Conservation (phyloP, 2,113 vertebrate species). For the Phodopus roborovskii region DNA sequence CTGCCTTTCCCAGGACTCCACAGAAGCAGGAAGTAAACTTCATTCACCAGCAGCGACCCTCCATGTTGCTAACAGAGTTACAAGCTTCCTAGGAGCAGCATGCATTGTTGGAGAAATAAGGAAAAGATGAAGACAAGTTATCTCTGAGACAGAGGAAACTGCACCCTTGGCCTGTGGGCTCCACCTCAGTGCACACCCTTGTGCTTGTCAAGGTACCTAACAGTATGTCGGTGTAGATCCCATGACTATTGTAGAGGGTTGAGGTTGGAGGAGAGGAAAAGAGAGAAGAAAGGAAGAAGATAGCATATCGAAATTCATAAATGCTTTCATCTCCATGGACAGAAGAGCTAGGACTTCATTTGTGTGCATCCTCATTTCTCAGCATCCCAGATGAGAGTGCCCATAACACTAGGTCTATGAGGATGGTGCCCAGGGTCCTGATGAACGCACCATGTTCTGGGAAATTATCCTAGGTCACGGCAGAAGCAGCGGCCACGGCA, state of each 20-base stretch:
- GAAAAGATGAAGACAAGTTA: background rate
- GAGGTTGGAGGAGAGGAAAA: background rate
- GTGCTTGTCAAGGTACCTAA: conserved; percentile 11
- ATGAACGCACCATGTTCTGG: background rate
- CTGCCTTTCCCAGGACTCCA: background rate
- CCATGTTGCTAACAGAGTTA: background rate
- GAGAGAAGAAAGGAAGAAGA: background rate
- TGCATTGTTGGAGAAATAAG: background rate
- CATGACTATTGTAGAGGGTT: background rate
- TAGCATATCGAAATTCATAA: background rate
- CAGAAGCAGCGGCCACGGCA: background rate
- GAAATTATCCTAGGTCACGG: conserved; percentile 26
- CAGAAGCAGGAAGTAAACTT: background rate
- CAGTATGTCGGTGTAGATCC: background rate
- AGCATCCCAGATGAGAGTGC: background rate
- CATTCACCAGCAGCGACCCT: background rate
- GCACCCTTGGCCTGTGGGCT: background rate
- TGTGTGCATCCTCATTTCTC: background rate
- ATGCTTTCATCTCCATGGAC: background rate
- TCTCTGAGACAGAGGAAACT: background rate
- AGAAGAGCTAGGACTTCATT: background rate
- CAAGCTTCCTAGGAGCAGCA: background rate
- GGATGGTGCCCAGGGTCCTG: background rate
- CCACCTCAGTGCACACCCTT: background rate
- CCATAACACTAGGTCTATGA: background rate